A percentile compares a stretch with the other conserved stretches of the same genome.
Evolutionary conservation across 2,888 invertebrate genomes (phyloP).

Genomic region (Metellina segmentata): DNA sequence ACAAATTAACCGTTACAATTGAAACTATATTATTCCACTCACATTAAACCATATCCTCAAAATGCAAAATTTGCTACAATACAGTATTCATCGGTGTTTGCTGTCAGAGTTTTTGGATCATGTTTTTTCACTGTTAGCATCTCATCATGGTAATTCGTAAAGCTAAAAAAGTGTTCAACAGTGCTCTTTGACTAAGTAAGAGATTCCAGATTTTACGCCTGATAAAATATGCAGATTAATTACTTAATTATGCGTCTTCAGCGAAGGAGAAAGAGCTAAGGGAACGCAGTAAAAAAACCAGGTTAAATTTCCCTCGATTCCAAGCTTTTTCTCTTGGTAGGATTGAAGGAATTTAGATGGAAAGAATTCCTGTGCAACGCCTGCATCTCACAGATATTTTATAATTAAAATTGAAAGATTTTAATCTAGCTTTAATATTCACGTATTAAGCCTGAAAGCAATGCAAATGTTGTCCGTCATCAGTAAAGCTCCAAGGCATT

Average conservation of each 20-base stretch:
- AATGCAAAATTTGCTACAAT: no score
- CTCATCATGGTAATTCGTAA: no score
- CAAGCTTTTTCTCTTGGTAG: neutral
- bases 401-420: conserved; percentile 30
- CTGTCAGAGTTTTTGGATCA: no score
- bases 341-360: conserved; percentile 11
- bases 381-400: conserved; percentile 10
- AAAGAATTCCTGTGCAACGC: conserved; percentile 17
- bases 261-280: neutral
- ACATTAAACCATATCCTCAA: no score
- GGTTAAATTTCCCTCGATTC: conserved; percentile 8
- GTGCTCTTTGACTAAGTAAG: neutral
- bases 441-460: neutral
- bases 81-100: no score
- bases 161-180: neutral
- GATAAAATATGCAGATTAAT: conserved; percentile 52
- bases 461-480: neutral
- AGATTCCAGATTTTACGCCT: conserved; percentile 11
- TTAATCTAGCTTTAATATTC: conserved; percentile 30
- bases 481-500: neutral
- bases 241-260: conserved; percentile 31
- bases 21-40: no score
- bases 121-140: no score
- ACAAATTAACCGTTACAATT: no score
- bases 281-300: neutral